Base-by-base conservation (phyloP, 1,140 invertebrate species). In the Idris sp. region DNA sequence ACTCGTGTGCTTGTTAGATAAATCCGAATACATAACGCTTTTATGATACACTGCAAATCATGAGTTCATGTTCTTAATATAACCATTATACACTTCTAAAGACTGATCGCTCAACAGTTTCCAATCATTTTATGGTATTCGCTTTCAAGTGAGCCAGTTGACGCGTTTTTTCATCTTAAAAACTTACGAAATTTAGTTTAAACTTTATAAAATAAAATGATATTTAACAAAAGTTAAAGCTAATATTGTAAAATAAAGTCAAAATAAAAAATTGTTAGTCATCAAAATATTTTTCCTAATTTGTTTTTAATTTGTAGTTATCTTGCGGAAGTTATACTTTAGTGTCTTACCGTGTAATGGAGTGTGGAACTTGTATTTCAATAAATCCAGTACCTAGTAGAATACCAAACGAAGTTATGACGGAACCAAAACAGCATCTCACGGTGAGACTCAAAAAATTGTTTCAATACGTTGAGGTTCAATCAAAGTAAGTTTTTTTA, bases 401-500 rank as follows among this genome's bases (percentile, higher is more conserved):
- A 74, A 88, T 89, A 36, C 89, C 89, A 40, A 89, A 88, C 0
- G 91, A 92, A 74, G 91, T 92, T 64, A 79, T 87, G 0, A 87
- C 89, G 14, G 92, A 93, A 79, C 89, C 90, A 0, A 92, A 92
- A 78, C 90, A 91, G 58, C 90, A 91, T 61, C 86, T 96, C 0
- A 89, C 90, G 9, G 81, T 92, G 10, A 93, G 92, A 81, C 86
- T 97, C 2, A 95, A 92, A 76, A 93, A 95, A 80, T 88, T 96
- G 35, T 88, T 98, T 73, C 94, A 97, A 88, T 96, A 98, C 88
- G 95, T 98, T 6, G 96, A 98, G 90, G 91, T 98, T 44, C 95
- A 97, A 86, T 93, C 95, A 40, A 98, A 96, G 93, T 95, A 89
- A 87, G 88, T 86, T 22, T 28, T 16, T 16, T 25, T n/a, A n/a